These are phyloP conservation scores for Noctuana brunneofusca DNA, from an alignment of 2,888 invertebrate genomes.

Conservation along the genomic window DNA sequence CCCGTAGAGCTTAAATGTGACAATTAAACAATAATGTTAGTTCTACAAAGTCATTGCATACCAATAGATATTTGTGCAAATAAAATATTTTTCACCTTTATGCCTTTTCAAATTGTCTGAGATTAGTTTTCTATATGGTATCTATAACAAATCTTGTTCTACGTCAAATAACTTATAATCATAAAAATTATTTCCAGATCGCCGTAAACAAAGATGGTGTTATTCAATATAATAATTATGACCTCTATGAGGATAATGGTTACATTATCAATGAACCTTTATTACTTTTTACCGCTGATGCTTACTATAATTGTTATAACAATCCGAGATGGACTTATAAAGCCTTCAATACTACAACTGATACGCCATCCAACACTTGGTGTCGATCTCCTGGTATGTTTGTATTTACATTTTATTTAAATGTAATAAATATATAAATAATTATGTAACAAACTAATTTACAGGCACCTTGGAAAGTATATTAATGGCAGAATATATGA, in stretches of 20 bases:
- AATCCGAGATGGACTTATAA: conserved; percentile 55
- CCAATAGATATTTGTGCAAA: too few species aligned
- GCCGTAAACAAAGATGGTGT: conserved; percentile 81
- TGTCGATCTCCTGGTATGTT: conserved; percentile 49
- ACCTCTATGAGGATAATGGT: conserved; percentile 76
- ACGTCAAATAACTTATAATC: too few species aligned
- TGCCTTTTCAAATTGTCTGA: too few species aligned
- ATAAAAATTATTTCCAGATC: neutral
- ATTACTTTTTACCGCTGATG: conserved; percentile 49
- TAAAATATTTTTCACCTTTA: too few species aligned
- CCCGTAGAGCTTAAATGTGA: too few species aligned
- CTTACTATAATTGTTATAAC: conserved; percentile 84
- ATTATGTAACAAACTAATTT: conserved; percentile 9
- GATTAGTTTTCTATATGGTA: too few species aligned
- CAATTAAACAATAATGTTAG: too few species aligned
- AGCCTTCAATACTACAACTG: conserved; percentile 52
- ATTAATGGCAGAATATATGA: conserved; percentile 82
- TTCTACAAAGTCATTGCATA: too few species aligned
- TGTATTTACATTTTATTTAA: neutral
- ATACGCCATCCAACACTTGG: conserved; percentile 49
- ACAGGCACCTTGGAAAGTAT: conserved; percentile 79
- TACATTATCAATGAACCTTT: conserved; percentile 78
- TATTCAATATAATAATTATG: conserved; percentile 82
- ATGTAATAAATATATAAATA: neutral
- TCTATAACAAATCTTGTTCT: too few species aligned